These are phyloP conservation scores for Craseonycteris thonglongyai DNA, from an alignment of 2,113 vertebrate genomes.

Conservation along the genomic window DNA sequence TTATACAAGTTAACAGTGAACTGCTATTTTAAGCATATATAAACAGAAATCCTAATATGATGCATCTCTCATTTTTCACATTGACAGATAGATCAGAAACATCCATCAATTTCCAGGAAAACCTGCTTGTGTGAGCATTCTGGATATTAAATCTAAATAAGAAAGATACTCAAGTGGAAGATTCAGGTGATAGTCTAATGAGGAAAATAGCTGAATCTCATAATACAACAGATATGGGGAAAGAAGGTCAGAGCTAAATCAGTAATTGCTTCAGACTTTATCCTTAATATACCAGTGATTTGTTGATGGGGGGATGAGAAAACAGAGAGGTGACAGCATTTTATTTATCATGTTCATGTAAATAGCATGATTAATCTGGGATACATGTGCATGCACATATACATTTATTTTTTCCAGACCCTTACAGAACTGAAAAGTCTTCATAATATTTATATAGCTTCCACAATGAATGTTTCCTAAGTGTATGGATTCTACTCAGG, in stretches of 20 bases:
- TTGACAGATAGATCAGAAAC: slow-evolving; percentile 42
- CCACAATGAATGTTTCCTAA: not conserved
- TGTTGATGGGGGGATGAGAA: not conserved
- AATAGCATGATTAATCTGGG: not conserved
- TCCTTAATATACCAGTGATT: not conserved
- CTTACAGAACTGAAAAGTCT: not conserved
- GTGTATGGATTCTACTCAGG: not conserved
- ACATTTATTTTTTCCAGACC: not conserved
- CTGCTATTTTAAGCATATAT: not conserved
- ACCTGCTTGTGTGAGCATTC: slow-evolving; percentile 20
- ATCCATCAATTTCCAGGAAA: slow-evolving; percentile 42
- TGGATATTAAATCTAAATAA: slow-evolving; percentile 51
- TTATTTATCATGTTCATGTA: not conserved
- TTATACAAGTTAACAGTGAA: not conserved
- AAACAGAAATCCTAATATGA: not conserved
- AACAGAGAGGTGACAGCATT: not conserved
- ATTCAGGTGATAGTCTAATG: not conserved
- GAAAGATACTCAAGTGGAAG: slow-evolving; percentile 16
- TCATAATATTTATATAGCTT: not conserved
- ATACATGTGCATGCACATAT: rapidly evolving
- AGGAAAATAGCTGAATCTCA: slow-evolving; percentile 1
- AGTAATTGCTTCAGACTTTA: not conserved
- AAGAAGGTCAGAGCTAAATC: not conserved
- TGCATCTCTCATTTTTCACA: slow-evolving; percentile 37
- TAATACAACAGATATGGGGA: not conserved